phyloP scores from a whole-genome alignment of 2,888 invertebrate species.

The Drosophila paramelanica region DNA sequence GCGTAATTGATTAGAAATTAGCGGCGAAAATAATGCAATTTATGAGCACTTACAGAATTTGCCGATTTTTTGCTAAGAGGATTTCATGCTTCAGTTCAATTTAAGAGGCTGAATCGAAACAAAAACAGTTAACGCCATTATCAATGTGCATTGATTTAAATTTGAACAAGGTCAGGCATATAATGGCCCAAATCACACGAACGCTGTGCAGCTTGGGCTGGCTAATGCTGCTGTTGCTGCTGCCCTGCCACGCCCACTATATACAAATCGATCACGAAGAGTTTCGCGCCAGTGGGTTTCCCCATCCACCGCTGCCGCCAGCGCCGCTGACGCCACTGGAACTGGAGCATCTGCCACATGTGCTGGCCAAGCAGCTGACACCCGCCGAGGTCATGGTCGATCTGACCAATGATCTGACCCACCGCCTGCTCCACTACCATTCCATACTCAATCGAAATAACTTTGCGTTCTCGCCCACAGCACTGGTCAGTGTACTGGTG shows the following conservation, averaged over 20 bases:
- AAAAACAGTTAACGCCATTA: conserved; percentile 51
- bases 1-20: conserved; percentile 60
- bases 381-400: conserved; percentile 92
- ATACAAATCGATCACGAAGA: conserved; percentile 81
- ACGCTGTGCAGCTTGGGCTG: conserved; percentile 14
- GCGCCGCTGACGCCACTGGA: conserved; percentile 55
- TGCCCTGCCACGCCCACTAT: conserved; percentile 63
- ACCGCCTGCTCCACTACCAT: conserved; percentile 89
- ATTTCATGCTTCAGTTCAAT: conserved; percentile 59
- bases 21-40: conserved; percentile 66
- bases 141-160: conserved; percentile 70
- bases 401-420: conserved; percentile 90
- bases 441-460: conserved; percentile 91
- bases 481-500: conserved; percentile 91
- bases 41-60: conserved; percentile 47
- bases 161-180: conserved; percentile 54
- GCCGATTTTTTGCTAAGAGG: conserved; percentile 62
- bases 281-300: conserved; percentile 73
- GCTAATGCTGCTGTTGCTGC: conserved; percentile 13
- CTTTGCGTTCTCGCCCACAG: conserved; percentile 94
- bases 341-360: conserved; percentile 56
- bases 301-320: conserved; percentile 65
- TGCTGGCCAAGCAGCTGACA: conserved; percentile 80
- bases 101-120: conserved; percentile 10
- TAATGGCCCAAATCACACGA: conserved; percentile 30